phyloP scores from a whole-genome alignment of 2,888 invertebrate genomes.

The Aspidiotus destructor region DNA sequence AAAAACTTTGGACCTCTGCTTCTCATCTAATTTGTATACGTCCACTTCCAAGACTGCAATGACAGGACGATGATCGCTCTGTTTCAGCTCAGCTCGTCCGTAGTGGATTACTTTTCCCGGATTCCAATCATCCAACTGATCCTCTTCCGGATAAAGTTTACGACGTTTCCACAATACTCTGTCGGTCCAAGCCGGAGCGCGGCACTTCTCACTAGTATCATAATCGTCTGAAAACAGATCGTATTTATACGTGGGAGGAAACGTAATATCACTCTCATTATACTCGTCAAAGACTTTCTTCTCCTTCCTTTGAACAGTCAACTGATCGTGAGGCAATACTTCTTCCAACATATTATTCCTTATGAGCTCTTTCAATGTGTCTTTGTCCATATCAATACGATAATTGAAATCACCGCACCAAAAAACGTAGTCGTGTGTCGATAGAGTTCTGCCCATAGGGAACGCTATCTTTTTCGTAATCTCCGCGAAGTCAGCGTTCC shows the following conservation, averaged over 20 bases:
- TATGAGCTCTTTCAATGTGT: constrained; percentile 78
- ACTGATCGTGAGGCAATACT: constrained; percentile 78
- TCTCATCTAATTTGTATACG: constrained; percentile 66
- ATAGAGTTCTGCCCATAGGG: constrained; percentile 82
- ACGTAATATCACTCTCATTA: constrained; percentile 80
- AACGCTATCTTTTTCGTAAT: constrained; percentile 83
- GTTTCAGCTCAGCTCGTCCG: constrained; percentile 87
- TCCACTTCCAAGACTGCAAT: constrained; percentile 83
- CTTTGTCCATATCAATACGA: constrained; percentile 88
- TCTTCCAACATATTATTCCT: constrained; percentile 62
- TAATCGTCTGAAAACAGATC: constrained; percentile 98
- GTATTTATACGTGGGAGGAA: constrained; percentile 97
- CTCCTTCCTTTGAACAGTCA: constrained; percentile 65
- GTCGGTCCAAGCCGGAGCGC: constrained; percentile 98
- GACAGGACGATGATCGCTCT: constrained; percentile 95
- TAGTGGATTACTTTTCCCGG: constrained; percentile 77
- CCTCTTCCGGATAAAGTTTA: constrained; percentile 59
- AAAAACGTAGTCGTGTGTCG: constrained; percentile 95
- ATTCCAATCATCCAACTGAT: constrained; percentile 51
- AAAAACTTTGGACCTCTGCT: constrained; percentile 68
- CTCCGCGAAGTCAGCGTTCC: constrained; percentile 94
- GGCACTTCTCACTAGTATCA: constrained; percentile 95
- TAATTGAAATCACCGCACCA: constrained; percentile 99
- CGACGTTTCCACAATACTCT: constrained; percentile 86
- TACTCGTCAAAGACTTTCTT: constrained; percentile 86